phyloP scores from a whole-genome alignment of 2,888 invertebrate genomes.

The Beris morrisii region DNA sequence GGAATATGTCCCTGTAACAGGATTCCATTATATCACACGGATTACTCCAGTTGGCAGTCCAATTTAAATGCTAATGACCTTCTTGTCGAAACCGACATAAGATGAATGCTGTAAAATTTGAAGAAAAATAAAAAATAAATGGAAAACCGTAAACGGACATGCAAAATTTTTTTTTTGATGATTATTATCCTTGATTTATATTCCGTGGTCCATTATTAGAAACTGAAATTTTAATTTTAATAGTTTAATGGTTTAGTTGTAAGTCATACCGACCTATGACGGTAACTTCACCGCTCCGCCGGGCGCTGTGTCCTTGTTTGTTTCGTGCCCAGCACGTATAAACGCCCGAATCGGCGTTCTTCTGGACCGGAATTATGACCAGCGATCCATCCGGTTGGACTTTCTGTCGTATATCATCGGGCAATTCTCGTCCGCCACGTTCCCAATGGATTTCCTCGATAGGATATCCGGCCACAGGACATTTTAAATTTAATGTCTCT shows the following conservation, averaged over 20 bases:
- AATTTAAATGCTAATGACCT: slow-evolving; percentile 30
- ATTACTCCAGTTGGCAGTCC: slow-evolving; percentile 22
- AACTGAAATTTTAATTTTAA: slow-evolving; percentile 16
- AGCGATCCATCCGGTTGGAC: slow-evolving; percentile 74
- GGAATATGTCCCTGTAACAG: slow-evolving; percentile 3
- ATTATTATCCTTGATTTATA: not conserved
- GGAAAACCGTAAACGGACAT: no score
- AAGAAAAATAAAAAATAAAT: no score
- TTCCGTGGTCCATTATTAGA: not conserved
- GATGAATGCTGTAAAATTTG: no score
- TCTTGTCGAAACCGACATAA: not conserved
- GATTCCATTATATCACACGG: slow-evolving; percentile 1
- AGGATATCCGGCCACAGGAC: slow-evolving; percentile 82
- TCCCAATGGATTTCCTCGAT: slow-evolving; percentile 81
- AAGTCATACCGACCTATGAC: slow-evolving; percentile 69
- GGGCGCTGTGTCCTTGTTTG: slow-evolving; percentile 74
- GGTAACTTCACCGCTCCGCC: slow-evolving; percentile 72
- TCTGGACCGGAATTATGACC: slow-evolving; percentile 74
- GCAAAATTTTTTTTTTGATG: not conserved
- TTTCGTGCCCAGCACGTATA: slow-evolving; percentile 81
- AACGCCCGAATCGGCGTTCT: slow-evolving; percentile 72
- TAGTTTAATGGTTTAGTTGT: not conserved
- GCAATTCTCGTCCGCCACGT: slow-evolving; percentile 70
- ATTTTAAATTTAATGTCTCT: slow-evolving; percentile 71
- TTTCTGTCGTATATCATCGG: slow-evolving; percentile 78